Conservation (phyloP, 2,797 vertebrate species). For the Limosa lapponica region DNA sequence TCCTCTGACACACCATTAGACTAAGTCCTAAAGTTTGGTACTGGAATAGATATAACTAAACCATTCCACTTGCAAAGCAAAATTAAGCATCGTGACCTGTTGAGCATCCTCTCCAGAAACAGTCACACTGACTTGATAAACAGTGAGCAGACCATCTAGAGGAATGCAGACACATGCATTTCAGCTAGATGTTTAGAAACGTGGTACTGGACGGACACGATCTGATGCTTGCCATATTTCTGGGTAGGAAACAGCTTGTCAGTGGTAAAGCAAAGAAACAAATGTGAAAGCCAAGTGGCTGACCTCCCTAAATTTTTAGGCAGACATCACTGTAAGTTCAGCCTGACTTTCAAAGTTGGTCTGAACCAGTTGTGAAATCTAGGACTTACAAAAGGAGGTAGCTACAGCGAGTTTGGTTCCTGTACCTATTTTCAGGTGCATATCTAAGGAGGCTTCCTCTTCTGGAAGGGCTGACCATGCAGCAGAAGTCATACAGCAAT, state of each 20-base stretch:
- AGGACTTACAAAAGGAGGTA: background rate
- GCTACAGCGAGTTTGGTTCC: background rate
- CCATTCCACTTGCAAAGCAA: background rate
- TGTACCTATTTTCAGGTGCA: background rate
- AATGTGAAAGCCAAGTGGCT: background rate
- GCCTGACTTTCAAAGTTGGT: background rate
- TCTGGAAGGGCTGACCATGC: background rate
- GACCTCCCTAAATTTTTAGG: background rate
- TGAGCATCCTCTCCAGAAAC: background rate
- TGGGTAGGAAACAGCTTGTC: background rate
- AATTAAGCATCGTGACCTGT: background rate
- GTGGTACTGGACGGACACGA: background rate
- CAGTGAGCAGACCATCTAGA: background rate
- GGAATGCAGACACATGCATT: fast-evolving
- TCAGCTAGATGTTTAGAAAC: background rate
- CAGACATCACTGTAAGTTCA: background rate
- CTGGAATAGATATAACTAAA: background rate
- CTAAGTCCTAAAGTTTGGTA: background rate
- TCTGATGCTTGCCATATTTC: background rate
- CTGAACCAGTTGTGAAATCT: background rate
- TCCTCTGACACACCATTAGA: background rate
- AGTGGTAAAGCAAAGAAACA: background rate
- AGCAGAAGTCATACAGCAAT: fast-evolving
- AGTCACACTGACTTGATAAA: too few species aligned
- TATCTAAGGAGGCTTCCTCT: background rate